Conservation (phyloP, 2,888 invertebrate genomes). For the Melipona bicolor region DNA sequence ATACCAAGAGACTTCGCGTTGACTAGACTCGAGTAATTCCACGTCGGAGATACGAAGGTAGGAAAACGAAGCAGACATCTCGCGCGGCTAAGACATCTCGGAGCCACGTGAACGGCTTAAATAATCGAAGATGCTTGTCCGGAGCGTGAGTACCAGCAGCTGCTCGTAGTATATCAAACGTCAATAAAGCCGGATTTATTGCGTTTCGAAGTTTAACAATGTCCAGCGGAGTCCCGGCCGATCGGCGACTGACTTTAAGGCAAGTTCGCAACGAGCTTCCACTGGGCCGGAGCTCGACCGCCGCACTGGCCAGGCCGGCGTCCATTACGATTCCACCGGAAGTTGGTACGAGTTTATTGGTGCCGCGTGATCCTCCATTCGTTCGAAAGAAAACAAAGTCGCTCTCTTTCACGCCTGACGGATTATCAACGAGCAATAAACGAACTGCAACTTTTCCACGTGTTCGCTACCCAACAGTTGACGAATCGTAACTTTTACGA, state of each 20-base stretch:
- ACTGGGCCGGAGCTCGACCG: conserved; percentile 19
- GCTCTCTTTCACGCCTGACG: not conserved
- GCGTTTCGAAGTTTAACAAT: conserved; percentile 71
- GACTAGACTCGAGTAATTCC: too few relatives aligned
- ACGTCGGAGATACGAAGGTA: too few relatives aligned
- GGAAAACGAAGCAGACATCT: not conserved
- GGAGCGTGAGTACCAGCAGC: not conserved
- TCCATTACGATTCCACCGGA: conserved; percentile 58
- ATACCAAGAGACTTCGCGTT: too few relatives aligned
- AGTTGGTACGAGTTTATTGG: conserved; percentile 64
- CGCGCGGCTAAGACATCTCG: conserved; percentile 8
- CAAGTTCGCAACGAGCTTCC: conserved; percentile 67
- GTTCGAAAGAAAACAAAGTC: conserved; percentile 52
- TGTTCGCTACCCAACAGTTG: not conserved
- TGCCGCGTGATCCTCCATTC: conserved; percentile 31
- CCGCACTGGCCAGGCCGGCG: conserved; percentile 41
- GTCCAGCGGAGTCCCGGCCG: conserved; percentile 53
- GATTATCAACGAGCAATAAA: conserved; percentile 16
- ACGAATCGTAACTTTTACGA: not conserved
- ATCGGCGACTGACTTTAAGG: conserved; percentile 69
- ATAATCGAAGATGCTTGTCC: conserved; percentile 15
- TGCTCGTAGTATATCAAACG: conserved; percentile 55
- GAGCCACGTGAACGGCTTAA: conserved; percentile 14
- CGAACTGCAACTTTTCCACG: not conserved
- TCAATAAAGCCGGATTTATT: conserved; percentile 64